Percentiles rank a stretch among this genome's conserved stretches.
These are phyloP conservation scores for Morus bassanus DNA, from an alignment of 2,797 vertebrate genomes.

Conservation along the genomic window DNA sequence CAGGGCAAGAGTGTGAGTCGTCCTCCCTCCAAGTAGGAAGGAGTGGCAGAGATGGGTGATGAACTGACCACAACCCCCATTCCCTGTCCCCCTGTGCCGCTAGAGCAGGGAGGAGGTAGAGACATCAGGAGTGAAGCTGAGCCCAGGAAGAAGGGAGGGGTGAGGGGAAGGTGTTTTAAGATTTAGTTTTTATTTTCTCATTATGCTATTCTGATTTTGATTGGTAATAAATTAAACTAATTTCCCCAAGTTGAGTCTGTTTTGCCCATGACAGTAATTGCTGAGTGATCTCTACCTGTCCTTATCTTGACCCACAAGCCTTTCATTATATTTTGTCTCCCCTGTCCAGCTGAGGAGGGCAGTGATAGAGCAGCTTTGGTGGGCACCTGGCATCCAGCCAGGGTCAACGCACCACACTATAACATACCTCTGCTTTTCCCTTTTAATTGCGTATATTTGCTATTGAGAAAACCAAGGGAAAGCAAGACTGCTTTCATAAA, in stretches of 20 bases:
- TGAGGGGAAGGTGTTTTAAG: neutral
- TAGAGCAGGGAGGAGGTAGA: neutral
- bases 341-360: neutral
- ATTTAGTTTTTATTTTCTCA: neutral
- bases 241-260: neutral
- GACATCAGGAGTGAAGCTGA: neutral
- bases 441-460: neutral
- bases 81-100: neutral
- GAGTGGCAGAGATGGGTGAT: neutral
- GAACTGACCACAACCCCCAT: neutral
- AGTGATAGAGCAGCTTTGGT: neutral
- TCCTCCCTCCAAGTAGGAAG: neutral
- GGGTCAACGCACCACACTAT: neutral
- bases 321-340: neutral
- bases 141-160: neutral
- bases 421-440: neutral
- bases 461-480: neutral
- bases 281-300: neutral
- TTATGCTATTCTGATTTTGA: neutral
- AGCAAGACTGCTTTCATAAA: neutral
- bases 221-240: neutral
- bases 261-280: neutral
- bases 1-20: neutral
- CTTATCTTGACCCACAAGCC: neutral
- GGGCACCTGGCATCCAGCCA: neutral